Evolutionary conservation across 2,797 vertebrate genomes (phyloP).

Genomic region (Clamator glandarius): DNA sequence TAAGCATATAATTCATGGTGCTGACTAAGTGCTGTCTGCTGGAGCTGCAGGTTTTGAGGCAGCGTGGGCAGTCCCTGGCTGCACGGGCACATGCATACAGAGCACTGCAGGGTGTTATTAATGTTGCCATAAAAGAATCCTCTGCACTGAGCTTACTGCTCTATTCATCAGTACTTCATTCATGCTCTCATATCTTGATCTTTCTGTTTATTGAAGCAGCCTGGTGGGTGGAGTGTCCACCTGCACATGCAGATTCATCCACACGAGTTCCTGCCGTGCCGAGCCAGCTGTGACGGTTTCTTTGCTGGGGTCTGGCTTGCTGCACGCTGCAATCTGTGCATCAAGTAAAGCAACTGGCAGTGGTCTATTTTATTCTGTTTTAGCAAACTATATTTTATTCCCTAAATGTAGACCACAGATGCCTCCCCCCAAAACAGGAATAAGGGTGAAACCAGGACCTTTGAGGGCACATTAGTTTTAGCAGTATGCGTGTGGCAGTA

Average conservation of each 20-base stretch:
- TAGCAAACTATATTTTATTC: neutral
- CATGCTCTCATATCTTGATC: neutral
- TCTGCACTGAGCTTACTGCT: neutral
- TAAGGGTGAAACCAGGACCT: accelerated
- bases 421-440: neutral
- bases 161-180: neutral
- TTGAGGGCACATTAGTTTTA: accelerated
- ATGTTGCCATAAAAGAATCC: accelerated
- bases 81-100: neutral
- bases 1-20: neutral
- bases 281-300: accelerated
- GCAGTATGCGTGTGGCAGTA: neutral
- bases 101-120: accelerated
- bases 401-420: accelerated
- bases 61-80: neutral
- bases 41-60: neutral
- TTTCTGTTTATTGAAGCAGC: neutral
- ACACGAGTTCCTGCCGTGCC: neutral
- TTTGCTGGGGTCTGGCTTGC: neutral
- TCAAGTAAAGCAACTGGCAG: neutral
- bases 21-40: neutral
- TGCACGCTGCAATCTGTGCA: neutral
- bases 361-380: neutral
- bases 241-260: neutral
- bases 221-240: neutral